Percentiles rank a stretch among this genome's conserved stretches.
Evolutionary conservation across 2,797 vertebrate genomes (phyloP).

Genomic region (Galaxias olidus): DNA sequence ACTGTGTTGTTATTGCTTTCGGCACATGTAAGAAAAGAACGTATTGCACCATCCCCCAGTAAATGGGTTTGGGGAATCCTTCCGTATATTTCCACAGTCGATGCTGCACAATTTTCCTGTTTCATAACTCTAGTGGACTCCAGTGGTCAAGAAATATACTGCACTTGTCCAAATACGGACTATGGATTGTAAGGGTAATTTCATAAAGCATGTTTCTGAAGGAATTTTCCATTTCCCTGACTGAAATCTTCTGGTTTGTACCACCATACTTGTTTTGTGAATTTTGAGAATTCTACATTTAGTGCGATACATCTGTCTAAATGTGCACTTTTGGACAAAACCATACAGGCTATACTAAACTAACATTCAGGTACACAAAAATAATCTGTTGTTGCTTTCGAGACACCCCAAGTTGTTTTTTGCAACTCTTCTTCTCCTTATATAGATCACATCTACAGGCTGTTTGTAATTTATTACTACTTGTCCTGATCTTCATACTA

Average conservation of each 20-base stretch:
- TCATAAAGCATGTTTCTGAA: conserved; percentile 17
- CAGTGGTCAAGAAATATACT: conserved; percentile 54
- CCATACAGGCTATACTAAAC: no score
- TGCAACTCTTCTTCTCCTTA: no score
- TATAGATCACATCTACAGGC: no score
- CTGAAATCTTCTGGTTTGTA: not conserved
- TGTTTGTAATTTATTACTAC: no score
- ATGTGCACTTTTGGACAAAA: no score
- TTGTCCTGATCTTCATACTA: no score
- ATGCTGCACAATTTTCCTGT: conserved; percentile 46
- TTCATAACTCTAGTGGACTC: conserved; percentile 53
- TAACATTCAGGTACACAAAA: no score
- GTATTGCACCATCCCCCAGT: not conserved
- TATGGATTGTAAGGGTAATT: not conserved
- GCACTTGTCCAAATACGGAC: not conserved
- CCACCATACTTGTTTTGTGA: no score
- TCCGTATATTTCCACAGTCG: conserved; percentile 52
- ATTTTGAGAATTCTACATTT: no score
- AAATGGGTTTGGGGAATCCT: not conserved
- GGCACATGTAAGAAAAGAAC: conserved; percentile 2
- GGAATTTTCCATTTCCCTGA: conserved; percentile 46
- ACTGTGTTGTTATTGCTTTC: conserved; percentile 18
- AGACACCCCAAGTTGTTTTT: no score
- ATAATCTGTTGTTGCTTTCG: no score
- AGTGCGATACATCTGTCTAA: no score